phyloP scores from a whole-genome alignment of 2,113 vertebrate genomes.

The Hyperoodon ampullatus region DNA sequence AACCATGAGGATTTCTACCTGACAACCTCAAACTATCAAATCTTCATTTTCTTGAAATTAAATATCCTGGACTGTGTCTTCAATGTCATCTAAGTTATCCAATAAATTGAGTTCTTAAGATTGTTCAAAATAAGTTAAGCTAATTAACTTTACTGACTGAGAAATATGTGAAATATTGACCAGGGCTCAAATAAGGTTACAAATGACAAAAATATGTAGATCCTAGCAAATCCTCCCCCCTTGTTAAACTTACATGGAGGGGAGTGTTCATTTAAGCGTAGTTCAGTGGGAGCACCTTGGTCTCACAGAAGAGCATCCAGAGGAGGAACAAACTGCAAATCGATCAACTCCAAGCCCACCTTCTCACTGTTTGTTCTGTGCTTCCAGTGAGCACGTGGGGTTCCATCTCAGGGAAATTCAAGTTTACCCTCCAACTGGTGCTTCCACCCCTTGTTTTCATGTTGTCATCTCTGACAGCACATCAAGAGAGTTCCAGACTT shows the following conservation, averaged over 20 bases:
- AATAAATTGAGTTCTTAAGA: not conserved
- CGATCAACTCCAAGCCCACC: not conserved
- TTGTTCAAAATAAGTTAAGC: not conserved
- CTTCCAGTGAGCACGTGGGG: not conserved
- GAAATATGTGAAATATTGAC: not conserved
- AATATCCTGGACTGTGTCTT: not conserved
- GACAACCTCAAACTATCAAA: not conserved
- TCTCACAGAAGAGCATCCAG: not conserved
- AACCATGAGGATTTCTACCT: constrained; percentile 8
- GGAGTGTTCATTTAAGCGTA: not conserved
- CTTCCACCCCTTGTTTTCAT: constrained; percentile 95
- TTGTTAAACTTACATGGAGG: not conserved
- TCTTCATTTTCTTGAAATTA: constrained; percentile 24
- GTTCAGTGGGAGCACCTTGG: not conserved
- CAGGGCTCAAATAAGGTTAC: not conserved
- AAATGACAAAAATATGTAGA: not conserved
- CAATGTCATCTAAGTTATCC: not conserved
- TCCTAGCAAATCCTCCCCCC: not conserved
- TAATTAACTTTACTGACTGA: not conserved
- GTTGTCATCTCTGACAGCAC: constrained; percentile 94
- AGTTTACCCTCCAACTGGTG: constrained; percentile 91
- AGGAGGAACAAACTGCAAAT: not conserved
- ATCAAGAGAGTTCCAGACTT: constrained; percentile 93
- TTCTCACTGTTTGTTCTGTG: not conserved
- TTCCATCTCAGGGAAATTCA: not conserved